A percentile compares a stretch with the other conserved stretches of the same genome.
These are phyloP conservation scores for Scaptomyza cyrtandrae DNA, from an alignment of 2,888 invertebrate species.

Conservation along the genomic window DNA sequence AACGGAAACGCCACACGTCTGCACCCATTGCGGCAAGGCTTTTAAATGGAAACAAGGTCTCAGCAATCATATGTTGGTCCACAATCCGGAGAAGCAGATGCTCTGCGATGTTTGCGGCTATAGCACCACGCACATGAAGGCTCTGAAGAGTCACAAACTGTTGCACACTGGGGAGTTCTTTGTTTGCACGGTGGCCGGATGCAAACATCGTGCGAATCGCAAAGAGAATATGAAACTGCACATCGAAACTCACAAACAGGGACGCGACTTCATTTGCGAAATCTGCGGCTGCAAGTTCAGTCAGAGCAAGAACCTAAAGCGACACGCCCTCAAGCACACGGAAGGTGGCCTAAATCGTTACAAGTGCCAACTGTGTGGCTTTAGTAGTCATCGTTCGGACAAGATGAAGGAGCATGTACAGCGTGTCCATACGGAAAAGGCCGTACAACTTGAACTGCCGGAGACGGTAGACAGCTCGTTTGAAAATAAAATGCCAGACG, in stretches of 20 bases:
- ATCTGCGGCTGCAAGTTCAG: conserved; percentile 86
- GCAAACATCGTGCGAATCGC: conserved; percentile 85
- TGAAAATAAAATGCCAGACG: conserved; percentile 76
- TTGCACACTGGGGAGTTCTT: conserved; percentile 86
- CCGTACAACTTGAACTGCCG: conserved; percentile 80
- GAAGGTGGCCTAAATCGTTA: conserved; percentile 75
- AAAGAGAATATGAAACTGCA: conserved; percentile 86
- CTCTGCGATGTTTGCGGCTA: conserved; percentile 87
- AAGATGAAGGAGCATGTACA: conserved; percentile 86
- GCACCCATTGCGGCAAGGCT: conserved; percentile 85
- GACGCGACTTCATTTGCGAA: conserved; percentile 86
- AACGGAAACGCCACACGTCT: conserved; percentile 85
- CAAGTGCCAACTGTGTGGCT: conserved; percentile 85
- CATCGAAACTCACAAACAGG: conserved; percentile 86
- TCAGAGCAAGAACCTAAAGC: conserved; percentile 85
- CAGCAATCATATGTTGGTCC: conserved; percentile 85
- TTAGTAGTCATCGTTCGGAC: conserved; percentile 85
- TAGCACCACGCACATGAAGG: conserved; percentile 86
- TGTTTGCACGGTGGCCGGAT: conserved; percentile 85
- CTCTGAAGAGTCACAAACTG: conserved; percentile 86
- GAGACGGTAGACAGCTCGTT: conserved; percentile 82
- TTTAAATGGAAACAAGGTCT: conserved; percentile 87
- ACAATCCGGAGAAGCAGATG: conserved; percentile 85
- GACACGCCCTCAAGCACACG: conserved; percentile 81
- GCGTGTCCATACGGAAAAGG: conserved; percentile 82